phyloP scores from a whole-genome alignment of 1,140 invertebrate genomes.

The Psix sp. region DNA sequence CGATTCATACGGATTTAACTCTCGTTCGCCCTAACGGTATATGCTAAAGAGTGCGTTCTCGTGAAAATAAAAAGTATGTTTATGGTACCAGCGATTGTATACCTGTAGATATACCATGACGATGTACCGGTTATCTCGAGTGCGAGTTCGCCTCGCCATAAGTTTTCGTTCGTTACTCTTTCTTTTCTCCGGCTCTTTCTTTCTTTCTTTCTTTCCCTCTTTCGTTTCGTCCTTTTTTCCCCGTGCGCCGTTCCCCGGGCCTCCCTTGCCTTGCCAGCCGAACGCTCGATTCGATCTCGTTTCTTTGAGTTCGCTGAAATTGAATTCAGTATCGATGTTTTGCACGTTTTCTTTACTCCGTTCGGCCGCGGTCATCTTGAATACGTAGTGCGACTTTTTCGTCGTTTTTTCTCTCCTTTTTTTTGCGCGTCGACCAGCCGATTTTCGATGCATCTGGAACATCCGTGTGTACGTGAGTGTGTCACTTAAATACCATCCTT shows the following conservation, averaged over 20 bases:
- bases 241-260: neutral
- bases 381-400: slow-evolving; percentile 44
- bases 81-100: slow-evolving; percentile 53
- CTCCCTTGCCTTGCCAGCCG: slow-evolving; percentile 2
- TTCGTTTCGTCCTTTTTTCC: slow-evolving; percentile 23
- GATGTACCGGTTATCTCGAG: slow-evolving; percentile 59
- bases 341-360: slow-evolving; percentile 56
- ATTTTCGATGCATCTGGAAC: slow-evolving; percentile 26
- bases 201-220: slow-evolving; percentile 30
- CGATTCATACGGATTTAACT: slow-evolving; percentile 55
- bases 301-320: slow-evolving; percentile 54
- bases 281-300: slow-evolving; percentile 52
- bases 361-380: slow-evolving; percentile 41
- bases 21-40: slow-evolving; percentile 57
- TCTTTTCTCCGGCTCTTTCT: slow-evolving; percentile 49
- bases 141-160: slow-evolving; percentile 56
- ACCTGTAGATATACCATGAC: slow-evolving; percentile 52
- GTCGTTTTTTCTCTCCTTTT: slow-evolving; percentile 10
- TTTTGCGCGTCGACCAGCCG: neutral
- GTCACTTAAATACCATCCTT: too few species aligned
- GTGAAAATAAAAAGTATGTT: slow-evolving; percentile 60
- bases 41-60: slow-evolving; percentile 57
- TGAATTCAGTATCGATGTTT: slow-evolving; percentile 58
- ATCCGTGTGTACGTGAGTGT: slow-evolving; percentile 18
- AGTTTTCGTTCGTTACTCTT: slow-evolving; percentile 61